Conservation (phyloP, 2,888 invertebrate genomes). For the Diarsia rubi region DNA sequence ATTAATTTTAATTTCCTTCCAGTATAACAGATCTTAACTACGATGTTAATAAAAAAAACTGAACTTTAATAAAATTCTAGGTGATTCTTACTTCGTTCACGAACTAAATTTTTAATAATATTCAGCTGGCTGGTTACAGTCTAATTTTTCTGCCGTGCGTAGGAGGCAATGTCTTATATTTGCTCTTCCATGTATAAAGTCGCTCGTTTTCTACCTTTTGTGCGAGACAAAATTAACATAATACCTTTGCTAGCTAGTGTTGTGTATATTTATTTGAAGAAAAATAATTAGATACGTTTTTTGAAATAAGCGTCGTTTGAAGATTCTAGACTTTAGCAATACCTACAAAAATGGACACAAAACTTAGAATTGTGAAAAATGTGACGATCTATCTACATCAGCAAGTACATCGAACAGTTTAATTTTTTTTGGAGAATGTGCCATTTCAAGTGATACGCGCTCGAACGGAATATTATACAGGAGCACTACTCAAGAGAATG, state of each 20-base stretch:
- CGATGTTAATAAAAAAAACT: neutral
- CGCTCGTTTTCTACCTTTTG: slow-evolving; percentile 19
- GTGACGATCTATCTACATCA: neutral
- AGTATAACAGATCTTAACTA: neutral
- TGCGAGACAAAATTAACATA: slow-evolving; percentile 23
- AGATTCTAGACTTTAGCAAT: neutral
- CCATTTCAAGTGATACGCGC: slow-evolving; percentile 15
- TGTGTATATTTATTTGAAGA: neutral
- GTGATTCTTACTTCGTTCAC: neutral
- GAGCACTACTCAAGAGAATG: slow-evolving; percentile 21
- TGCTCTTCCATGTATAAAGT: slow-evolving; percentile 12
- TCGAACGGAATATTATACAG: slow-evolving; percentile 5
- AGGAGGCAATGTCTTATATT: slow-evolving; percentile 27
- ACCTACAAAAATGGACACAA: neutral
- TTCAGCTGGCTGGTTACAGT: slow-evolving; percentile 27
- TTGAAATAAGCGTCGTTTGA: neutral
- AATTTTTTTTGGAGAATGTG: neutral
- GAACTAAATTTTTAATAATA: slow-evolving; percentile 33
- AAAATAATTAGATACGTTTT: neutral
- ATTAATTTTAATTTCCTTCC: neutral
- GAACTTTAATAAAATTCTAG: neutral
- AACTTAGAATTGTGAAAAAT: neutral
- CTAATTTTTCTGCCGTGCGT: slow-evolving; percentile 26
- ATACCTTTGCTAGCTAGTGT: neutral
- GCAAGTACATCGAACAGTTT: neutral